phyloP scores from a whole-genome alignment of 2,888 invertebrate genomes.

The Netelia melanura region DNA sequence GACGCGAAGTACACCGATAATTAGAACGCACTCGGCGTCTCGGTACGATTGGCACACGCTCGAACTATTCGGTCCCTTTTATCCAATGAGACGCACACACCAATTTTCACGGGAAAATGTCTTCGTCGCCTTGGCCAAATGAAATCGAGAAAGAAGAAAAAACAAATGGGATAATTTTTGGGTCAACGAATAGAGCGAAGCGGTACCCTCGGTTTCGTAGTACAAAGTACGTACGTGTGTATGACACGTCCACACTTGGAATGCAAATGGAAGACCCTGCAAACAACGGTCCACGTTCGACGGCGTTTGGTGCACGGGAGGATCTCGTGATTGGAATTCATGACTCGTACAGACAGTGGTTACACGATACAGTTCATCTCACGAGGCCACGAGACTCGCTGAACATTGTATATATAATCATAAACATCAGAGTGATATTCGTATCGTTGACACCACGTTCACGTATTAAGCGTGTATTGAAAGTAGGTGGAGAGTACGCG shows the following conservation, averaged over 20 bases:
- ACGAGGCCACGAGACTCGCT: constrained; percentile 55
- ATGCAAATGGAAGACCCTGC: constrained; percentile 57
- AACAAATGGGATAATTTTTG: constrained; percentile 28
- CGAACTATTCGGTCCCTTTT: neutral
- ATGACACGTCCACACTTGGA: constrained; percentile 32
- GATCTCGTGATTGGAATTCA: constrained; percentile 63
- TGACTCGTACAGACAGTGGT: constrained; percentile 60
- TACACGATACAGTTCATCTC: constrained; percentile 59
- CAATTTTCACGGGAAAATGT: constrained; percentile 3
- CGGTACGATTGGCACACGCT: neutral
- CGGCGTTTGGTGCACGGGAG: constrained; percentile 31
- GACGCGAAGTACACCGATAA: constrained; percentile 52
- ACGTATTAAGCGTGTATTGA: constrained; percentile 23
- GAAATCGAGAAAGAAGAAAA: neutral
- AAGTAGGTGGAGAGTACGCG: constrained; percentile 35
- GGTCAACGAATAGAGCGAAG: constrained; percentile 27
- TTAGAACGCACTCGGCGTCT: constrained; percentile 41
- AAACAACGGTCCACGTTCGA: constrained; percentile 54
- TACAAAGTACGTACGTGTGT: neutral
- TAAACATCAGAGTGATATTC: constrained; percentile 31
- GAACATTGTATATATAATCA: constrained; percentile 7
- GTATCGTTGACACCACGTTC: constrained; percentile 58
- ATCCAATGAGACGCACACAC: neutral
- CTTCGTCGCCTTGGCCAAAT: neutral
- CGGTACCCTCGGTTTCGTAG: constrained; percentile 29